phyloP scores from a whole-genome alignment of 2,888 invertebrate genomes.

The Alcis repandata region DNA sequence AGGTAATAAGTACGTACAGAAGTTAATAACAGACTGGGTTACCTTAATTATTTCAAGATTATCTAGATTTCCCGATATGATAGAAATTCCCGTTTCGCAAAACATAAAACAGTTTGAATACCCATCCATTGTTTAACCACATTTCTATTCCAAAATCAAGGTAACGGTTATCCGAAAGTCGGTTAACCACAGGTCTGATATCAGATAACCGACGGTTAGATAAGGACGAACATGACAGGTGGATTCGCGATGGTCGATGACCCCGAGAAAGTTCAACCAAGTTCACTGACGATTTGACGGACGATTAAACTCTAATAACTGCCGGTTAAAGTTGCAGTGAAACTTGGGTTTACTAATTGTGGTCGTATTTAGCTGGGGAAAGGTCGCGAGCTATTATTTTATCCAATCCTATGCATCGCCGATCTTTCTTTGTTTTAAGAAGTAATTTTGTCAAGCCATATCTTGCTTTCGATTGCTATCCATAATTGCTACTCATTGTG shows the following conservation, averaged over 20 bases:
- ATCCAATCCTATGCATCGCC: not conserved
- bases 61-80: not conserved
- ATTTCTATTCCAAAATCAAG: slow-evolving; percentile 11
- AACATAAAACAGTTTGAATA: slow-evolving; percentile 12
- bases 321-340: slow-evolving; percentile 23
- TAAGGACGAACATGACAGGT: slow-evolving; percentile 41
- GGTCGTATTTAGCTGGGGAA: not conserved
- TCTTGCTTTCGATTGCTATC: not conserved
- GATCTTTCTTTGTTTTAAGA: not conserved
- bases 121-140: slow-evolving; percentile 15
- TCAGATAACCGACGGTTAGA: slow-evolving; percentile 32
- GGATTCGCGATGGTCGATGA: slow-evolving; percentile 39
- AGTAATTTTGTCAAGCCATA: not conserved
- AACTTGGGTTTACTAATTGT: slow-evolving; percentile 9
- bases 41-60: not conserved
- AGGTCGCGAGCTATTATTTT: not conserved
- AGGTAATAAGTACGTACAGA: too few relatives aligned
- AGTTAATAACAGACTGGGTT: not conserved
- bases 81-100: slow-evolving; percentile 3
- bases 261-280: slow-evolving; percentile 36
- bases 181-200: slow-evolving; percentile 34
- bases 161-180: slow-evolving; percentile 30
- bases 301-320: slow-evolving; percentile 34
- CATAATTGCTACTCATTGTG: not conserved
- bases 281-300: slow-evolving; percentile 38